phyloP scores from a whole-genome alignment of 2,113 vertebrate genomes.

The Phaethornis superciliosus region DNA sequence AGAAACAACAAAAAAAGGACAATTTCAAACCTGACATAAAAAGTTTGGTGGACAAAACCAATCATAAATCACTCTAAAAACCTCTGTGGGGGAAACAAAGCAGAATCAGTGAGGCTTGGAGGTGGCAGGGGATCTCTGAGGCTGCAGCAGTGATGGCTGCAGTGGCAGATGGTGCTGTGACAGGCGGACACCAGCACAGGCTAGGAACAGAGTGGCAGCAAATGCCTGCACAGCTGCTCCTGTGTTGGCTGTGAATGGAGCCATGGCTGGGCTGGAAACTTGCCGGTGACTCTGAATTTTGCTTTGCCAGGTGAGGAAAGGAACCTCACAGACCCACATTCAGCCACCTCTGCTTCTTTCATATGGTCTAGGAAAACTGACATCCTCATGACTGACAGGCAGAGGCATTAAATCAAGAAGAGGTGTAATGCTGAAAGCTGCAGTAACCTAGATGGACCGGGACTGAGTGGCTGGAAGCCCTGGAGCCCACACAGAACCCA shows the following conservation, averaged over 20 bases:
- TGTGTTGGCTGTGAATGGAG: fast-evolving
- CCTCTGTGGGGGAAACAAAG: neutral
- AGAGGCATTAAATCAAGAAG: neutral
- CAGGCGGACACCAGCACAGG: neutral
- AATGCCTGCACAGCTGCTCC: neutral
- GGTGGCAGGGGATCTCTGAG: neutral
- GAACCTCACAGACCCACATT: fast-evolving
- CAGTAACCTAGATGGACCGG: neutral
- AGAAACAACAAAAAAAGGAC: neutral
- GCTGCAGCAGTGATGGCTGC: neutral
- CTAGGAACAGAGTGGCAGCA: neutral
- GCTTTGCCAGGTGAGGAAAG: neutral
- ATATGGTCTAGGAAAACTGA: neutral
- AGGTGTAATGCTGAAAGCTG: neutral
- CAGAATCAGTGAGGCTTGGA: neutral
- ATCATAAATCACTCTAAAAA: neutral
- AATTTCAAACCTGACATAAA: neutral
- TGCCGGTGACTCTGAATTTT: neutral
- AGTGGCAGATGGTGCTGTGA: neutral
- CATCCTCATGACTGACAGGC: fast-evolving
- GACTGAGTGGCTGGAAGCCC: no score
- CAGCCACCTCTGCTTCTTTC: neutral
- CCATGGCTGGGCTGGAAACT: neutral
- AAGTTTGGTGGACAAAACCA: neutral
- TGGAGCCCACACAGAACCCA: neutral